Evolutionary conservation across 2,113 vertebrate genomes (phyloP), one percentile per base, ranked within the genome.

Genomic region (Grammomys dolichurus): DNA sequence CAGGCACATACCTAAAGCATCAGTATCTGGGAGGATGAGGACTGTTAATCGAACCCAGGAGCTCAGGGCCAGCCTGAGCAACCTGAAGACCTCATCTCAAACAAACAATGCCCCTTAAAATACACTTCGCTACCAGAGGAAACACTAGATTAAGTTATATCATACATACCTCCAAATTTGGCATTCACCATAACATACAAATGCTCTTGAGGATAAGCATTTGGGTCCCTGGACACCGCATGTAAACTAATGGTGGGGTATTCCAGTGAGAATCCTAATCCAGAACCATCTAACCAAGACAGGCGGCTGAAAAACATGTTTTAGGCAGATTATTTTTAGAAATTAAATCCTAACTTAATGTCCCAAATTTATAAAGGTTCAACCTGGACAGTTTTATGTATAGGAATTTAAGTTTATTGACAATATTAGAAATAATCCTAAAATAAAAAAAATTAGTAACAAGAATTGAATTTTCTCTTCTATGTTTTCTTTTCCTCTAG

Each of bases 101-200:
- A 78, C 24, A 48, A 85, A 48, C 73, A 75, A 36, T 56, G 26
- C n/a, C 81, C n/a, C 10, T 31, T 63, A 87, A 87, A 33, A 26
- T 31, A 58, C 19, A 91, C 67, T 67, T 84, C 31, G n/a, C 54
- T 75, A 73, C 46, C 56, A 91, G 95, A 95, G 63, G 73, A 92
- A 84, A n/a, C 11, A 70, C 16, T 87, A 95, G 17, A 77, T 89
- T 95, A 92, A 95, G 72, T 78, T 40, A 0, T 22, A 72, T 11
- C 0, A 90, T 93, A 87, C 97, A 54, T 98, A 99, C 99, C 99
- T 92, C 95, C 98, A 0, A 99, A 98, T 87, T 98, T 99, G 89
- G 99, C 99, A 12, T 99, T 99, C 97, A 99, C 99, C 99, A 99
- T 99, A 97, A 99, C 99, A 0, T 99, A 99, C 46, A 99, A 97